Conservation (phyloP, 2,797 vertebrate species). For the Phalanger gymnotis region DNA sequence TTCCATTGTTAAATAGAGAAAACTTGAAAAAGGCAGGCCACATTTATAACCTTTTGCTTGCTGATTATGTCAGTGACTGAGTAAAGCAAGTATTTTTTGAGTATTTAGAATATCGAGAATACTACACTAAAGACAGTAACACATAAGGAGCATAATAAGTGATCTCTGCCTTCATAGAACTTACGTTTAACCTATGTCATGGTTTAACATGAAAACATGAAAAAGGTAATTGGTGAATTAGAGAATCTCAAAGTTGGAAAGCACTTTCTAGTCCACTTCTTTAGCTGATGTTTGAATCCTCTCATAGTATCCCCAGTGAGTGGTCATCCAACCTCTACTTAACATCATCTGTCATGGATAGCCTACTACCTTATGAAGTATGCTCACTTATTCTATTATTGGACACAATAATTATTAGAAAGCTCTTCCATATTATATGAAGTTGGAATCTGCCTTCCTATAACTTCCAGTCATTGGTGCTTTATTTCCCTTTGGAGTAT, state of each 20-base stretch:
- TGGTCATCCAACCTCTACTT: background rate
- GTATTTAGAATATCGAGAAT: background rate
- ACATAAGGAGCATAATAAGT: background rate
- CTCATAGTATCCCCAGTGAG: background rate
- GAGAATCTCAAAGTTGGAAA: background rate
- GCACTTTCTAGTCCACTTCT: background rate
- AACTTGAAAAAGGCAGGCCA: background rate
- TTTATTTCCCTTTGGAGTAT: background rate
- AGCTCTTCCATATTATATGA: background rate
- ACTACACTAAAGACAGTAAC: conserved; percentile 4
- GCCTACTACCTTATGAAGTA: background rate
- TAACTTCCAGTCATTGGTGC: background rate
- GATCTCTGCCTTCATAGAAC: background rate
- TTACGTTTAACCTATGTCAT: no score
- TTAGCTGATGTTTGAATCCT: background rate
- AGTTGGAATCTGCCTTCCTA: background rate
- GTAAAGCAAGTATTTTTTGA: background rate
- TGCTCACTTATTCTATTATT: background rate
- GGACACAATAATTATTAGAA: background rate
- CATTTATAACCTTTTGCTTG: conserved; percentile 13
- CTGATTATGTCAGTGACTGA: conserved; percentile 17
- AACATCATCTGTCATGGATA: background rate
- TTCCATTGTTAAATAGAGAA: conserved; percentile 6
- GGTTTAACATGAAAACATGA: background rate
- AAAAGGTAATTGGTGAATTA: background rate